Base-by-base conservation (phyloP, 2,113 vertebrate species). In the Pomatostomus ruficeps region DNA sequence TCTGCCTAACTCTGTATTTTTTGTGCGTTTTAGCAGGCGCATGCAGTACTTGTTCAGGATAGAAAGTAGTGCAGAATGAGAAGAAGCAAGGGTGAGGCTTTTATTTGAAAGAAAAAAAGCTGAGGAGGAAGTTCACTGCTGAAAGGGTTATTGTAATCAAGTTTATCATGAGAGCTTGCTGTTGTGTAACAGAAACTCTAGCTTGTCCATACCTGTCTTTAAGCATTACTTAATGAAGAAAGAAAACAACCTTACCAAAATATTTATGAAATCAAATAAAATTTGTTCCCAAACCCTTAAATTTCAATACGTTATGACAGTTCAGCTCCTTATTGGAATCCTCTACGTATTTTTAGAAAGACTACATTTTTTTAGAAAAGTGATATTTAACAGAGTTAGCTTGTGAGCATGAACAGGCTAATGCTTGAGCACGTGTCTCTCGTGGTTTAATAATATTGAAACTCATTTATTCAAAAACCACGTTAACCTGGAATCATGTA, bases 151-250 rank as follows among this genome's bases (percentile, higher is more conserved):
- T 97, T 98, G 96, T 98, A 97, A 98, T 98, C 97, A 92, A 95
- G 94, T 97, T 97, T 97, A 98, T 98, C 97, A 95, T 94, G 79
- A 94, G 97, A 97, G 96, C 95, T 96, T 97, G 95, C 97, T 96
- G 85, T 98, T 98, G 98, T 97, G 98, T 97, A 98, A 98, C 98
- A 98, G 98, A 98, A 98, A 98, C 98, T 98, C 96, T 86, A 96
- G 97, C 98, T 97, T 98, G 98, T 95, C 96, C 96, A 91, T 98
- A 97, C 98, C 96, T 98, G 98, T 97, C 97, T 94, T 42, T 42
- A 95, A 96, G 92, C 91, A 96, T 98, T 98, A 98, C 98, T 97
- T 98, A 97, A 98, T 76, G 90, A 93, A 97, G 89, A 93, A 97
- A 95, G 96, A 97, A 97, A 98, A 97, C 94, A 98, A 97, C 95